These are phyloP conservation scores for Salarias fasciatus DNA, from an alignment of 2,797 vertebrate species.

Conservation along the genomic window DNA sequence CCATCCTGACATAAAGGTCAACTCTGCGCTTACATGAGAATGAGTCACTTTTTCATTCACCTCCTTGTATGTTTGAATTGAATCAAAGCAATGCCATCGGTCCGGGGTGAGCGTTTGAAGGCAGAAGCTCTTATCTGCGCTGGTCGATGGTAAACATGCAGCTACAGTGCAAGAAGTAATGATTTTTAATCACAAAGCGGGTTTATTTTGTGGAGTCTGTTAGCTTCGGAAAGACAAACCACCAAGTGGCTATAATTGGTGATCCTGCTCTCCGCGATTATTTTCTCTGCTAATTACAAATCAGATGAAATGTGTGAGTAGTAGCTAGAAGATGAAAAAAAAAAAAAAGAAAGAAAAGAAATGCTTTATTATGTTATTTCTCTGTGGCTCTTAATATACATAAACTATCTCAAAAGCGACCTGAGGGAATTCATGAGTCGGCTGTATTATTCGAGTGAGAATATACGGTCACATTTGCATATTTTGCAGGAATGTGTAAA, in stretches of 20 bases:
- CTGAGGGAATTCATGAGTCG: too few species aligned
- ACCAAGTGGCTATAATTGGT: not conserved
- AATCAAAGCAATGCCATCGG: constrained; percentile 9
- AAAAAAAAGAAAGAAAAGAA: too few species aligned
- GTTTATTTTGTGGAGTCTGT: not conserved
- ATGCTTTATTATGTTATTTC: too few species aligned
- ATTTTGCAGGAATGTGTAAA: too few species aligned
- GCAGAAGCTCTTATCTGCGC: not conserved
- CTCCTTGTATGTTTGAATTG: constrained; percentile 13
- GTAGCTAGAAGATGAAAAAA: not conserved
- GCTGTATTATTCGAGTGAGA: too few species aligned
- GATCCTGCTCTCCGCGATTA: not conserved
- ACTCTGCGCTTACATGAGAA: constrained; percentile 12
- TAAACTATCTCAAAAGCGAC: too few species aligned
- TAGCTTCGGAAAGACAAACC: too few species aligned
- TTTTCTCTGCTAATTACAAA: not conserved
- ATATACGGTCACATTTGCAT: too few species aligned
- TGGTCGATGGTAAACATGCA: not conserved
- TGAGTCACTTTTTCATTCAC: constrained; percentile 2
- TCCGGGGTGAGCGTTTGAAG: constrained; percentile 1
- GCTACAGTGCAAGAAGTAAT: constrained; percentile 1
- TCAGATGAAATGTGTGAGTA: not conserved
- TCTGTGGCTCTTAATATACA: too few species aligned
- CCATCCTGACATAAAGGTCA: constrained; percentile 50
- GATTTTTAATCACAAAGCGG: not conserved